A percentile compares a stretch with the other conserved stretches of the same genome.
phyloP scores from a whole-genome alignment of 2,113 vertebrate species.

The Astur gentilis region DNA sequence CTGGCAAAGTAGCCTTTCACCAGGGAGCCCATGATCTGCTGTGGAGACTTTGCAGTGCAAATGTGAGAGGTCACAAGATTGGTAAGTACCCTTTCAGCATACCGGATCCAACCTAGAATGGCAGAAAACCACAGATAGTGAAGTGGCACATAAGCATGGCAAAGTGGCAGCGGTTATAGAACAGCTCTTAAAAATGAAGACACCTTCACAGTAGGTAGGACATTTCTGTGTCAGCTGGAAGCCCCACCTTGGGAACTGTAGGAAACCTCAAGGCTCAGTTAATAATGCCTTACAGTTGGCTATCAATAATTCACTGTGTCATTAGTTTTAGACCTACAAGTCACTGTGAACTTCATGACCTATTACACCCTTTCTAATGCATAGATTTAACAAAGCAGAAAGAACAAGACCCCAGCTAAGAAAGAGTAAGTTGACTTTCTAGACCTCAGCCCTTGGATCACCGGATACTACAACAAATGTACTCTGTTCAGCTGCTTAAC shows the following conservation, averaged over 20 bases:
- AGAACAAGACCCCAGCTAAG: not conserved
- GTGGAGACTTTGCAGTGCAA: slow-evolving; percentile 91
- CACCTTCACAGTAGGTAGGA: not conserved
- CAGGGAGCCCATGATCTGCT: slow-evolving; percentile 95
- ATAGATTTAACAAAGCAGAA: not conserved
- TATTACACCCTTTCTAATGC: not conserved
- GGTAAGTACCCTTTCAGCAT: slow-evolving; percentile 89
- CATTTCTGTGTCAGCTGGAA: not conserved
- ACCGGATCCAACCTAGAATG: slow-evolving; percentile 89
- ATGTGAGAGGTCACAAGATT: slow-evolving; percentile 90
- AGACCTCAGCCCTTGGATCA: not conserved
- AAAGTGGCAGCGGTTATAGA: not conserved
- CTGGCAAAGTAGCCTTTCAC: slow-evolving; percentile 92
- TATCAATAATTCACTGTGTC: not conserved
- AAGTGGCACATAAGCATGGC: not conserved
- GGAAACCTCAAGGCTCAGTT: not conserved
- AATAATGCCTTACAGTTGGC: not conserved
- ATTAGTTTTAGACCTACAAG: not conserved
- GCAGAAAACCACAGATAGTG: not conserved
- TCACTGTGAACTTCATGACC: not conserved
- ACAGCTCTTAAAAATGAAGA: not conserved
- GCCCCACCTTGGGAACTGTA: not conserved
- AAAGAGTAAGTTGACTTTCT: not conserved
- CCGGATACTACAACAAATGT: not conserved
- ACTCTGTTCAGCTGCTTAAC: not conserved